Percentiles rank a stretch among this genome's conserved stretches.
Conservation (phyloP, 2,113 vertebrate genomes). For the Epinephelus lanceolatus region DNA sequence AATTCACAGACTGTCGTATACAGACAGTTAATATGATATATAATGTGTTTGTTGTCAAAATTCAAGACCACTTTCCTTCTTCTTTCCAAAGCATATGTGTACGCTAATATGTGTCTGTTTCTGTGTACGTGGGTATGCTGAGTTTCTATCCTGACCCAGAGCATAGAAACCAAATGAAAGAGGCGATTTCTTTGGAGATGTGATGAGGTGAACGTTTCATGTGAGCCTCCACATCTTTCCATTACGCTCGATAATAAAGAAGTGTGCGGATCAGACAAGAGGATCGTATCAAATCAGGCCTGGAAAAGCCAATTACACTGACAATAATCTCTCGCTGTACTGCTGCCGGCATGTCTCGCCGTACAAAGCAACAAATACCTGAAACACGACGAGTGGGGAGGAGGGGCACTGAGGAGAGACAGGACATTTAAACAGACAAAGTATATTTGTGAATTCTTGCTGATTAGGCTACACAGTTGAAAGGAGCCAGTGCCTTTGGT, state of each 20-base stretch:
- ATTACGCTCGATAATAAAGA: constrained; percentile 79
- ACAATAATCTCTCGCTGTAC: constrained; percentile 82
- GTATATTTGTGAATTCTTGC: constrained; percentile 16
- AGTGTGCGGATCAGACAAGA: constrained; percentile 80
- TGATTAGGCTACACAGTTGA: constrained; percentile 17
- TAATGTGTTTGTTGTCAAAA: background rate
- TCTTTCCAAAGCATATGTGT: background rate
- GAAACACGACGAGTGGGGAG: constrained; percentile 36
- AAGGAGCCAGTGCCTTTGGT: background rate
- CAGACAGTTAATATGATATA: background rate
- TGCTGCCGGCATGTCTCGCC: constrained; percentile 75
- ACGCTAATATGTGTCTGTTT: background rate
- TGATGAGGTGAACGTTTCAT: constrained; percentile 68
- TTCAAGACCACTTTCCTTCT: background rate
- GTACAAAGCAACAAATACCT: constrained; percentile 73
- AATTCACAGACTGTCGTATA: background rate
- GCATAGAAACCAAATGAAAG: constrained; percentile 30
- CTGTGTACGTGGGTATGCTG: background rate
- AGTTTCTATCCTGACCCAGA: constrained; percentile 49
- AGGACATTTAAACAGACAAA: constrained; percentile 40
- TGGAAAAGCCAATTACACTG: constrained; percentile 85
- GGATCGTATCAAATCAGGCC: constrained; percentile 78
- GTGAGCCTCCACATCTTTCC: constrained; percentile 75
- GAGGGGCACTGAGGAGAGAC: constrained; percentile 17
- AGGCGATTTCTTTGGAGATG: constrained; percentile 65